Percentiles rank a stretch among this genome's conserved stretches.
These are phyloP conservation scores for Drosophila tanythrix DNA, from an alignment of 2,888 invertebrate species.

Conservation along the genomic window DNA sequence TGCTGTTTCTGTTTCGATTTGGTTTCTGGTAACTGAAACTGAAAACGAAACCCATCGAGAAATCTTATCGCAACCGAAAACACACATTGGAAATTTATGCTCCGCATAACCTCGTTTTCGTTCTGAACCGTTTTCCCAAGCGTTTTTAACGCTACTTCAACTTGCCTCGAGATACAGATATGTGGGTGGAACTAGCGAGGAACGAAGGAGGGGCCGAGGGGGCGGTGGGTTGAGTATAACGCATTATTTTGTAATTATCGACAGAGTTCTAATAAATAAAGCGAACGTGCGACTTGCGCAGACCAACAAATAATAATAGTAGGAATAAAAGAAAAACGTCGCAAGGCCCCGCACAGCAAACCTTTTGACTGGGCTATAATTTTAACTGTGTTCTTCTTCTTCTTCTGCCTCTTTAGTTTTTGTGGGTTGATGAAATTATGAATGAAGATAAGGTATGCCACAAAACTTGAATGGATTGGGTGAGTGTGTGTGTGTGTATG, in stretches of 20 bases:
- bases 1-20: neutral
- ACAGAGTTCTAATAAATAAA: slow-evolving; percentile 81
- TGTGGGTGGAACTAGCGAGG: neutral
- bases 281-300: slow-evolving; percentile 44
- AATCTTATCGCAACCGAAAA: slow-evolving; percentile 64
- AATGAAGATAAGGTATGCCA: slow-evolving; percentile 78
- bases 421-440: slow-evolving; percentile 81
- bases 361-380: slow-evolving; percentile 40
- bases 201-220: neutral
- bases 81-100: slow-evolving; percentile 63
- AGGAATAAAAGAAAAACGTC: slow-evolving; percentile 14
- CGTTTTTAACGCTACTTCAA: slow-evolving; percentile 51
- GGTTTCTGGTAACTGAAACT: slow-evolving; percentile 33
- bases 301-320: slow-evolving; percentile 22
- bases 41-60: slow-evolving; percentile 47
- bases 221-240: slow-evolving; percentile 54
- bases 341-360: slow-evolving; percentile 58
- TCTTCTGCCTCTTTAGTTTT: slow-evolving; percentile 26
- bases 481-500: slow-evolving; percentile 3
- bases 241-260: slow-evolving; percentile 83
- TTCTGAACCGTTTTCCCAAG: slow-evolving; percentile 64
- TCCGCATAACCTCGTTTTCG: slow-evolving; percentile 72
- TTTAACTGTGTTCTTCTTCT: slow-evolving; percentile 14
- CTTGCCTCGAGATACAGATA: slow-evolving; percentile 34
- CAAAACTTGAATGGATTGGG: slow-evolving; percentile 43